Conservation (phyloP, 2,888 invertebrate species). For the Tribolium freemani region DNA sequence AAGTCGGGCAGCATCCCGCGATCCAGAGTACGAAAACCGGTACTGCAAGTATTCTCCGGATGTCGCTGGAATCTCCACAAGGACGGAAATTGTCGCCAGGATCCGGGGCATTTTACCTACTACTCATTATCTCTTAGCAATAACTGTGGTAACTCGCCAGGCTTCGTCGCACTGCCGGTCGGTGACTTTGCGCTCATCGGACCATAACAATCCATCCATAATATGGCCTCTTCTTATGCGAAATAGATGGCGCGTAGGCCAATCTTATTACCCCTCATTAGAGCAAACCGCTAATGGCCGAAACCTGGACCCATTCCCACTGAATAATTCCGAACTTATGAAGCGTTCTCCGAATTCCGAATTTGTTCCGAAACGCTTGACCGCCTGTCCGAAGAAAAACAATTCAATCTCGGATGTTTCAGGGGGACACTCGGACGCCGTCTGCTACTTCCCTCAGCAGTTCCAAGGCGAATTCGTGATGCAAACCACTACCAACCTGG, state of each 20-base stretch:
- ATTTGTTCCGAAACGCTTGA: conserved; percentile 46
- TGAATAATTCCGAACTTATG: conserved; percentile 25
- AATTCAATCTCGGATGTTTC: conserved; percentile 41
- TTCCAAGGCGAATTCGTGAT: conserved; percentile 77
- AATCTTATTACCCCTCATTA: conserved; percentile 37
- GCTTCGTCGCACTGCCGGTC: conserved; percentile 63
- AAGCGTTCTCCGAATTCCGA: conserved; percentile 42
- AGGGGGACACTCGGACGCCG: conserved; percentile 57
- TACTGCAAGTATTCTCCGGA: conserved; percentile 38
- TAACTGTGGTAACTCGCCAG: conserved; percentile 58
- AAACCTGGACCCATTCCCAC: conserved; percentile 27
- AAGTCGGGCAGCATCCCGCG: conserved; percentile 10
- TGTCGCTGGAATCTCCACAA: conserved; percentile 46
- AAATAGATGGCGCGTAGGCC: conserved; percentile 33
- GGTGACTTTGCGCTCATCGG: conserved; percentile 62
- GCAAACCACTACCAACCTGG: conserved; percentile 69
- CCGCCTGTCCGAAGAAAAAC: conserved; percentile 29
- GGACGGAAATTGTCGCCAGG: conserved; percentile 48
- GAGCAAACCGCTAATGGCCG: conserved; percentile 27
- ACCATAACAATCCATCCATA: conserved; percentile 59
- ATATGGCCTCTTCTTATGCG: conserved; percentile 53
- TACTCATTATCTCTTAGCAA: conserved; percentile 43
- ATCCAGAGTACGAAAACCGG: conserved; percentile 29
- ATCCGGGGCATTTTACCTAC: conserved; percentile 44
- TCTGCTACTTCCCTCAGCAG: conserved; percentile 77